Evolutionary conservation across 1,140 invertebrate genomes (phyloP), one percentile per base, ranked within the genome.

Genomic region (Temnothorax curvispinosus): DNA sequence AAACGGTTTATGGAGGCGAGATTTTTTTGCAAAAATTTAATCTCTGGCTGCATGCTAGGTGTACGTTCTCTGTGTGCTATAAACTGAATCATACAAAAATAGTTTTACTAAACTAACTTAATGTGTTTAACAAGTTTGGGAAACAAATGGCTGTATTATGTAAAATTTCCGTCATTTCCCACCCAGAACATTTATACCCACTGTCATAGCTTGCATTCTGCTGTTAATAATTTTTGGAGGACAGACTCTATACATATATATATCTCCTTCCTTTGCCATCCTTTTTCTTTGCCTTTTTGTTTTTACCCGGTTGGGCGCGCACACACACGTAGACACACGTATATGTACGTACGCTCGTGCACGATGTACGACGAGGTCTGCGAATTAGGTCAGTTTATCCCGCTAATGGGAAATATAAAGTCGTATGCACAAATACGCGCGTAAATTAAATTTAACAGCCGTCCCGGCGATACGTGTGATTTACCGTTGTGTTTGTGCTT

Each of bases 321-420:
- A 32, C 35, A 32, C 35, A 50, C 3, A 41, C 15, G 6, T 27
- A 27, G 11, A 27, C 5, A 9, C 44, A 41, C 54, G 32, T 35
- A 35, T 38, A 35, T 38, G 13, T 15, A 52, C 52, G 6, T 27
- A 27, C 27, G 60, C 58, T 15, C 15, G 44, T 21, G 3, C 41
- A 27, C 52, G 82, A 84, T 60, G 54, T 62, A 64, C 60, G 58
- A 52, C 58, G 72, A 65, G 71, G 50, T 62, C 41, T 62, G 54
- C 75, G 91, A 94, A 94, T 94, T 94, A 90, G 94, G 94, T 94
- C 94, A 94, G 92, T 94, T 94, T 94, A 93, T 94, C 92, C 92
- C 87, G 93, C 93, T 95, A 94, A 95, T 94, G 92, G 92, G 94
- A 95, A 94, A 94, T 94, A 94, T 93, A 94, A 94, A 94, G 93